Evolutionary conservation across 2,113 vertebrate species (phyloP).

Genomic region (Heterotilapia buettikoferi): DNA sequence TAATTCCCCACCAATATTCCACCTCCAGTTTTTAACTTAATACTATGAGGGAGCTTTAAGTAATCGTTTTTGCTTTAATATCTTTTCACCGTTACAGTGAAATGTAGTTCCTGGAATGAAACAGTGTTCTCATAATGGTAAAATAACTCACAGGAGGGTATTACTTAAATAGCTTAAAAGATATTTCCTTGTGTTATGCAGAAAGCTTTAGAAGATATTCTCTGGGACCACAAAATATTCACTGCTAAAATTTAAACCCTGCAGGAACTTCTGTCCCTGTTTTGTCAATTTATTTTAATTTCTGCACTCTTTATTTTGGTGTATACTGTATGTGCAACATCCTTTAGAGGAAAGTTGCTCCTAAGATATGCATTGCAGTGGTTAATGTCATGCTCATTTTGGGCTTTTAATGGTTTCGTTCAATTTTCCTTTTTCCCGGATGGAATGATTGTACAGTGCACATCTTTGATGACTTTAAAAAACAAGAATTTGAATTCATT

Average conservation of each 20-base stretch:
- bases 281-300: not conserved
- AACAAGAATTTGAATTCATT: too few relatives aligned
- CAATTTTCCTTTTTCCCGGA: not conserved
- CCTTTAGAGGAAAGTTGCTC: not conserved
- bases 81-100: not conserved
- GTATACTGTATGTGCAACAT: not conserved
- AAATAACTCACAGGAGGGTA: not conserved
- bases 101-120: not conserved
- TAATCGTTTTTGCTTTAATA: not conserved
- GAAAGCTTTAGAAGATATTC: not conserved
- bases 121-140: not conserved
- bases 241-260: not conserved
- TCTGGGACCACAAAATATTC: not conserved
- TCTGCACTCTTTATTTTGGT: not conserved
- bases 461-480: not conserved
- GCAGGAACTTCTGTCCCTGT: not conserved
- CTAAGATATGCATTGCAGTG: not conserved
- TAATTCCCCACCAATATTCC: not conserved
- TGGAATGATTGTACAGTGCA: not conserved
- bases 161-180: not conserved
- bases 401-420: not conserved
- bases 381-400: not conserved
- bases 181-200: not conserved
- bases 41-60: not conserved
- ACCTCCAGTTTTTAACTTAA: not conserved